phyloP scores from a whole-genome alignment of 2,113 vertebrate species.

The Xiphophorus hellerii region DNA sequence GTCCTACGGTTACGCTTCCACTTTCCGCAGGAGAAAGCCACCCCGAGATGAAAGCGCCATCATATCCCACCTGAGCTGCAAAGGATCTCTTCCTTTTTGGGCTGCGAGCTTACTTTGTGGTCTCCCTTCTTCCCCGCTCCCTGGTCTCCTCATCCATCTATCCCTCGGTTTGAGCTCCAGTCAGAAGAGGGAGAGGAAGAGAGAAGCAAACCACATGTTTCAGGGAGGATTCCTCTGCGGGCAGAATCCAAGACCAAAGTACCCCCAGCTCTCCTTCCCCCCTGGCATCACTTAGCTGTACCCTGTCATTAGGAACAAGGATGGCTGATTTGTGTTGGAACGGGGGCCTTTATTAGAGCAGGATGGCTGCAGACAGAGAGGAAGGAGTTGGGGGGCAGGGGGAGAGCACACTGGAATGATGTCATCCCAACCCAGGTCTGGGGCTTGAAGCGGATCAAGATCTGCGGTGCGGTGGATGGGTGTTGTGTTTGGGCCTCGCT shows the following conservation, averaged over 20 bases:
- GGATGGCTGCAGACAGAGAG: conserved; percentile 38
- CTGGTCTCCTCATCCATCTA: conserved; percentile 55
- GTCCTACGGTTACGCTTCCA: conserved; percentile 51
- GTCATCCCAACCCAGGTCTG: conserved; percentile 75
- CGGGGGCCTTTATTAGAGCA: conserved; percentile 65
- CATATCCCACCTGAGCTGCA: conserved; percentile 68
- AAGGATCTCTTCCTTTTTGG: conserved; percentile 57
- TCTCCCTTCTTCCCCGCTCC: conserved; percentile 47
- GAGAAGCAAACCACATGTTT: conserved; percentile 76
- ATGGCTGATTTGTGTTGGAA: conserved; percentile 76
- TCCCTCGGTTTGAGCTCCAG: conserved; percentile 53
- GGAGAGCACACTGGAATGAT: conserved; percentile 60
- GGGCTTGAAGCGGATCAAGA: conserved; percentile 56
- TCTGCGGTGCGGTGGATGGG: conserved; percentile 49
- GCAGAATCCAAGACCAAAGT: conserved; percentile 74
- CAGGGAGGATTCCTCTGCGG: conserved; percentile 67
- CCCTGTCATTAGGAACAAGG: conserved; percentile 78
- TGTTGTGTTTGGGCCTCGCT: conserved; percentile 59
- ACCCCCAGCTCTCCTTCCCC: conserved; percentile 70
- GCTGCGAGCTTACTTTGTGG: conserved; percentile 62
- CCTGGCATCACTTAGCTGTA: conserved; percentile 76
- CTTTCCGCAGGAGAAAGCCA: conserved; percentile 50
- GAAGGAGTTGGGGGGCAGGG: not conserved
- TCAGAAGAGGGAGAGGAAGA: conserved; percentile 52
- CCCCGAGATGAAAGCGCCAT: conserved; percentile 53